These are phyloP conservation scores for Dunckerocampus dactyliophorus DNA, from an alignment of 2,113 vertebrate species.

Conservation along the genomic window DNA sequence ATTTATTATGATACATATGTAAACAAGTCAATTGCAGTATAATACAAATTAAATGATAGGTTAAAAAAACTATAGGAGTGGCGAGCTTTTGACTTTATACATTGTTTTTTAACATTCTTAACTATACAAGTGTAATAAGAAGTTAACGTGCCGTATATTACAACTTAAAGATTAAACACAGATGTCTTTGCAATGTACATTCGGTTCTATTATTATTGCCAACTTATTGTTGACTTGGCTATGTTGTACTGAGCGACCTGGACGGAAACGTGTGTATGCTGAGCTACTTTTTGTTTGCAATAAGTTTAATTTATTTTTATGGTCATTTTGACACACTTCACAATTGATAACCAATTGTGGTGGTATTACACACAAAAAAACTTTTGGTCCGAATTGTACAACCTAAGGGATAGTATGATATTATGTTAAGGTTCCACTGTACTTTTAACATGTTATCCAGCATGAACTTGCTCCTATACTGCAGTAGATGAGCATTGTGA, in stretches of 20 bases:
- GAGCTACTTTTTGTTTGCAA: background rate
- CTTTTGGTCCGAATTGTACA: background rate
- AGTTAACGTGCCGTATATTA: too few relatives aligned
- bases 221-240: background rate
- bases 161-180: too few relatives aligned
- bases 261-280: background rate
- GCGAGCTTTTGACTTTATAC: too few relatives aligned
- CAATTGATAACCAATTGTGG: background rate
- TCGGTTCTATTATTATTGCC: background rate
- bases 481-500: conserved; percentile 16
- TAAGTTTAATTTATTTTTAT: background rate
- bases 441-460: background rate
- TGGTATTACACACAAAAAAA: background rate
- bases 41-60: too few relatives aligned
- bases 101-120: too few relatives aligned
- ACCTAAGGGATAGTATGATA: background rate
- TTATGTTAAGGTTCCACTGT: conserved; percentile 4
- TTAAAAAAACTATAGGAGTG: too few relatives aligned
- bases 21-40: too few relatives aligned
- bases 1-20: too few relatives aligned
- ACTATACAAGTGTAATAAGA: too few relatives aligned
- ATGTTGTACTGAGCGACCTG: background rate
- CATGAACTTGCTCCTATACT: background rate
- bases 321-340: background rate
- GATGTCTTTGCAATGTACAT: background rate